These are phyloP conservation scores for Pegoplata infirma DNA, from an alignment of 2,888 invertebrate genomes.

Conservation along the genomic window DNA sequence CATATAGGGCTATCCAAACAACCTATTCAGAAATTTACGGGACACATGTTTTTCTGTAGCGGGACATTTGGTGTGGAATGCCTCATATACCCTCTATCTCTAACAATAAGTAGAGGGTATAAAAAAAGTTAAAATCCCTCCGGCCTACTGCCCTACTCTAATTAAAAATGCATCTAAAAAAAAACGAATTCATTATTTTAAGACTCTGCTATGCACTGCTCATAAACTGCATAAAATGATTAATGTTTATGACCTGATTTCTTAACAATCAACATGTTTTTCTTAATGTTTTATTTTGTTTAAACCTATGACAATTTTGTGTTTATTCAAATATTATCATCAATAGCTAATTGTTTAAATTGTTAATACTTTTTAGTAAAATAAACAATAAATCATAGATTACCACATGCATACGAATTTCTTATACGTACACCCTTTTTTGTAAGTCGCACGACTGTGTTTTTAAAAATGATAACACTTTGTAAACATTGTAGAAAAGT, in stretches of 20 bases:
- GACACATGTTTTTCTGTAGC: no score
- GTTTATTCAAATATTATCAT: constrained; percentile 22
- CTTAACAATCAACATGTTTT: constrained; percentile 40
- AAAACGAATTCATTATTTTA: background rate
- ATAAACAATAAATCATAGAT: background rate
- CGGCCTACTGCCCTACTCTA: no score
- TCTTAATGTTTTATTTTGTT: constrained; percentile 6
- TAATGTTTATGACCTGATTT: constrained; percentile 65
- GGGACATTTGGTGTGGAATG: no score
- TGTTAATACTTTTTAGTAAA: background rate
- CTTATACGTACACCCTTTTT: no score
- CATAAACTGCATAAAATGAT: constrained; percentile 60
- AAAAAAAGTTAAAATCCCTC: no score
- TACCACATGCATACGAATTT: no score
- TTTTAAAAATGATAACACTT: background rate
- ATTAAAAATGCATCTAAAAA: no score
- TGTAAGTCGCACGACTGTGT: background rate
- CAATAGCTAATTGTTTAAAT: constrained; percentile 21
- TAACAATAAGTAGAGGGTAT: no score
- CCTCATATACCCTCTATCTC: no score
- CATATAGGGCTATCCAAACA: no score
- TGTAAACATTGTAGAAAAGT: background rate
- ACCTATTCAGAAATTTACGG: no score
- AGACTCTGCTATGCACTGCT: constrained; percentile 1
- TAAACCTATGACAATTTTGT: constrained; percentile 16